phyloP scores from a whole-genome alignment of 2,888 invertebrate species.

The Cheilosia grossa region DNA sequence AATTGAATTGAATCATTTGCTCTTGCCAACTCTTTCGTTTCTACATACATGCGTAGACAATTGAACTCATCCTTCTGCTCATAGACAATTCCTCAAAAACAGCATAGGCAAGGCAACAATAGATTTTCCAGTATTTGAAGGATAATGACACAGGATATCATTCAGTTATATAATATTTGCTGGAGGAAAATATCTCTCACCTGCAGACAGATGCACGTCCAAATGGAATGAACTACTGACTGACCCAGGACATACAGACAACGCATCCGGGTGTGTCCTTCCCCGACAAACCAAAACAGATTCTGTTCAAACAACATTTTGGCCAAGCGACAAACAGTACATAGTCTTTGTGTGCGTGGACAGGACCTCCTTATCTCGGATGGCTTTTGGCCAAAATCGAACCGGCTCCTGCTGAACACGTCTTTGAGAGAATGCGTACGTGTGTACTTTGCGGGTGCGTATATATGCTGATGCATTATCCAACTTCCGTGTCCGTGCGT shows the following conservation, averaged over 20 bases:
- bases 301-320: constrained; percentile 71
- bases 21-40: constrained; percentile 3
- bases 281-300: constrained; percentile 62
- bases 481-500: constrained; percentile 27
- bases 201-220: constrained; percentile 59
- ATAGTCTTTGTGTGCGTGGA: neutral
- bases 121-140: constrained; percentile 62
- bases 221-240: constrained; percentile 59
- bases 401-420: constrained; percentile 55
- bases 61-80: neutral
- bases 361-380: constrained; percentile 11
- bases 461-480: neutral
- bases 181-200: constrained; percentile 70
- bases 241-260: constrained; percentile 48
- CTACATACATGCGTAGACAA: constrained; percentile 11
- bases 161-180: constrained; percentile 70
- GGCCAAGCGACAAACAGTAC: constrained; percentile 58
- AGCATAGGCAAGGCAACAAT: neutral
- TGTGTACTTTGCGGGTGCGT: constrained; percentile 13
- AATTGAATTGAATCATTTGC: constrained; percentile 67
- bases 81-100: constrained; percentile 29
- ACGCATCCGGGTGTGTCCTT: constrained; percentile 26
- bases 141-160: constrained; percentile 73
- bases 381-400: constrained; percentile 36
- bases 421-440: constrained; percentile 56